phyloP scores from a whole-genome alignment of 2,113 vertebrate species.

The Alouatta palliata region DNA sequence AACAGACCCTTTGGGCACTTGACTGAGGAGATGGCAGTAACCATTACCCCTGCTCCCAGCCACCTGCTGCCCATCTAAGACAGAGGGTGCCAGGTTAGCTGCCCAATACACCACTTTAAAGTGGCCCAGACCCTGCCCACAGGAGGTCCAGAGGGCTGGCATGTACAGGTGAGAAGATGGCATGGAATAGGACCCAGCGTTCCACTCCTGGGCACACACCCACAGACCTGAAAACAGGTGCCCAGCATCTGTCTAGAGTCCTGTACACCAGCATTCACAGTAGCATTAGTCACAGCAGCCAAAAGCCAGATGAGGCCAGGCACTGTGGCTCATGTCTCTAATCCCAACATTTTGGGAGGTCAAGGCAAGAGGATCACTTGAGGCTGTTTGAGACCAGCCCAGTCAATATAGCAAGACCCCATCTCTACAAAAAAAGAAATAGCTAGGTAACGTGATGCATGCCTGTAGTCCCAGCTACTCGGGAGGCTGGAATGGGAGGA shows the following conservation, averaged over 20 bases:
- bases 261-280: fast-evolving
- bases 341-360: too few relatives aligned
- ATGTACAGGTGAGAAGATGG: not conserved
- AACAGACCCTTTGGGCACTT: not conserved
- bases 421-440: too few relatives aligned
- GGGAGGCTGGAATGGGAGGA: too few relatives aligned
- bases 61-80: not conserved
- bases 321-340: too few relatives aligned
- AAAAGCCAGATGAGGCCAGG: not conserved
- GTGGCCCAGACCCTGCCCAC: not conserved
- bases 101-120: not conserved
- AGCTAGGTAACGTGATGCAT: too few relatives aligned
- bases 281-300: fast-evolving
- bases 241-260: not conserved
- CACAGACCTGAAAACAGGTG: not conserved
- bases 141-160: not conserved
- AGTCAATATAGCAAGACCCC: too few relatives aligned
- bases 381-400: too few relatives aligned
- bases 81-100: not conserved
- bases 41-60: not conserved
- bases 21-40: not conserved
- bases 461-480: too few relatives aligned
- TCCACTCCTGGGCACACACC: not conserved
- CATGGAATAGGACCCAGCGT: not conserved
- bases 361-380: too few relatives aligned